Evolutionary conservation across 1,140 invertebrate genomes (phyloP), one percentile per base, ranked within the genome.

Genomic region (Ceratina japonica): DNA sequence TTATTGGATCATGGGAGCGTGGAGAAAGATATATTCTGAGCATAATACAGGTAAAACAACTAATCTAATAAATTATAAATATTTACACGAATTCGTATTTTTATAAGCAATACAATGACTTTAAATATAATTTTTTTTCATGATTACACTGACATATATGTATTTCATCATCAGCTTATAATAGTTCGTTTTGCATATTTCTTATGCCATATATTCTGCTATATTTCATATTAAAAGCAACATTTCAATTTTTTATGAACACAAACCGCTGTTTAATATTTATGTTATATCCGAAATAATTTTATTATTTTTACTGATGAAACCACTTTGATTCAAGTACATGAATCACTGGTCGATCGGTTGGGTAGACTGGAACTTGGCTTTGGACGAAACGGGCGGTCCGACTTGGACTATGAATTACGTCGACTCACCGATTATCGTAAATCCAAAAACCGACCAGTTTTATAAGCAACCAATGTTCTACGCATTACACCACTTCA

Each of bases 291-390:
- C 27, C 4, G 27, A 4, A 31, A 31, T 4, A 31, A 31, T 31
- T 31, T 2, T 12, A 22, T 22, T 13, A 69, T 31, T 20, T 54
- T 18, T 58, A 16, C 10, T 54, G 7, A 20, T n/a, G 4, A 49
- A 80, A 15, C 1, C 96, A 78, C 37, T 73, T 61, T 74, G 52
- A 54, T 83, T 92, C 0, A 90, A 97, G 94, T 95, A 96, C 91
- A 88, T 97, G 52, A 95, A 95, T 80, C 94, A 96, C 87, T 95
- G 91, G 88, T 93, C 94, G 75, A 94, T 94, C 88, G 95, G 96
- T 4, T 98, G 97, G 97, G 93, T 97, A 7, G 98, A 98, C 89
- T 98, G 97, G 98, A 98, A 98, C 90, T 90, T 98, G 0, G 95
- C 95, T 24, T 90, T 98, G n/a, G 93, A 97, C 83, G 91, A 94